Evolutionary conservation across 2,113 vertebrate genomes (phyloP).

Genomic region (Phylloscopus whistleri): DNA sequence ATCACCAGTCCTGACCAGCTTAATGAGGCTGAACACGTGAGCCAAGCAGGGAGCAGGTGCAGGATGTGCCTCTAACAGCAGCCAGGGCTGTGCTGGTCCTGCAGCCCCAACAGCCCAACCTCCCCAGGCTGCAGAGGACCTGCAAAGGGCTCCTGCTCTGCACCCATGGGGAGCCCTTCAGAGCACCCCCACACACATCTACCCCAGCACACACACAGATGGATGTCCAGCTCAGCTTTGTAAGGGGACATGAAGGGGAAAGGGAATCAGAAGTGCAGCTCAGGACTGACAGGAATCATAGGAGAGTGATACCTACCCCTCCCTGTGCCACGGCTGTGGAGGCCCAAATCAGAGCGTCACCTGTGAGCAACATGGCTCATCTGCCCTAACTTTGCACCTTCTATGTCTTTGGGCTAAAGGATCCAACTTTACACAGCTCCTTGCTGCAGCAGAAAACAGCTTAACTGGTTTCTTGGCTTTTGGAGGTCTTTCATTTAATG

Average conservation of each 20-base stretch:
- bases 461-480: not conserved
- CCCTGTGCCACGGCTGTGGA: not conserved
- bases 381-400: not conserved
- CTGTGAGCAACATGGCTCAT: not conserved
- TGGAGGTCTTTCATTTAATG: not conserved
- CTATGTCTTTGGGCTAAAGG: not conserved
- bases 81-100: not conserved
- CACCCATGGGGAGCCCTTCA: not conserved
- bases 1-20: not conserved
- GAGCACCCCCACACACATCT: too few relatives aligned
- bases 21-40: not conserved
- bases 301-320: not conserved
- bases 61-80: not conserved
- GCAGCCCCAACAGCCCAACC: not conserved
- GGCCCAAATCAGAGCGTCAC: not conserved
- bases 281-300: not conserved
- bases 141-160: not conserved
- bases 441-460: not conserved
- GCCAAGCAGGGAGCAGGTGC: not conserved
- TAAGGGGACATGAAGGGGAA: not conserved
- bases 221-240: not conserved
- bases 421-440: not conserved
- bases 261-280: not conserved
- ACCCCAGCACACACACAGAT: not conserved
- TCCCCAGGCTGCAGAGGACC: constrained; percentile 4